Percentiles rank a stretch among this genome's conserved stretches.
phyloP scores from a whole-genome alignment of 2,797 vertebrate genomes.

The Furcifer pardalis region DNA sequence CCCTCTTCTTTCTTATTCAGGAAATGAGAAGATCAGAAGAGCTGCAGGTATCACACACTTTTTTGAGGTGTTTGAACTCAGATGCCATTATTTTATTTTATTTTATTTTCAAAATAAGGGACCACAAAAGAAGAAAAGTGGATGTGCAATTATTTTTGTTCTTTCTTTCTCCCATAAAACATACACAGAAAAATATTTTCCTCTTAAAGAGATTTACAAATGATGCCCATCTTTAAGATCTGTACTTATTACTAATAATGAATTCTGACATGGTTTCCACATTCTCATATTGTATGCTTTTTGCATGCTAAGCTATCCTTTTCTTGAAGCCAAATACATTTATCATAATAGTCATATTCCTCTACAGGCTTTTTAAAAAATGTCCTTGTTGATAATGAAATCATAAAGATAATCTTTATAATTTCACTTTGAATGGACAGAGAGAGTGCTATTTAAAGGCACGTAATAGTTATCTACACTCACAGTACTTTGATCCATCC shows the following conservation, averaged over 20 bases:
- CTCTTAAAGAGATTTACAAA: constrained; percentile 26
- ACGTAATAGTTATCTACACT: constrained; percentile 49
- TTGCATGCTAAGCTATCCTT: constrained; percentile 2
- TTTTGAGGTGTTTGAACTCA: too few species aligned
- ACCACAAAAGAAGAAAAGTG: too few species aligned
- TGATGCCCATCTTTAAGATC: constrained; percentile 13
- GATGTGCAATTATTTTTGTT: too few species aligned
- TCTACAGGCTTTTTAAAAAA: constrained; percentile 34
- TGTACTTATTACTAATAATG: constrained; percentile 6
- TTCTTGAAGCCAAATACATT: constrained; percentile 35
- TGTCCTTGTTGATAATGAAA: constrained; percentile 55
- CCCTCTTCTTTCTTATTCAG: too few species aligned
- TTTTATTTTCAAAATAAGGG: too few species aligned
- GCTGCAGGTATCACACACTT: too few species aligned
- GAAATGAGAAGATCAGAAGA: too few species aligned
- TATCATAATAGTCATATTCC: constrained; percentile 21
- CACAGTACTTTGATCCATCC: constrained; percentile 60
- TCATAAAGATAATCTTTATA: constrained; percentile 48
- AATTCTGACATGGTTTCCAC: background rate
- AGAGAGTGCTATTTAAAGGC: constrained; percentile 55
- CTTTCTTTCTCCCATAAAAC: background rate
- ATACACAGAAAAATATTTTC: background rate
- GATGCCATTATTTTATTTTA: too few species aligned
- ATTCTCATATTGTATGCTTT: constrained; percentile 15
- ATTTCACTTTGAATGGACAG: constrained; percentile 63